Conservation (phyloP, 2,888 invertebrate genomes). For the Eristalinus aeneus region DNA sequence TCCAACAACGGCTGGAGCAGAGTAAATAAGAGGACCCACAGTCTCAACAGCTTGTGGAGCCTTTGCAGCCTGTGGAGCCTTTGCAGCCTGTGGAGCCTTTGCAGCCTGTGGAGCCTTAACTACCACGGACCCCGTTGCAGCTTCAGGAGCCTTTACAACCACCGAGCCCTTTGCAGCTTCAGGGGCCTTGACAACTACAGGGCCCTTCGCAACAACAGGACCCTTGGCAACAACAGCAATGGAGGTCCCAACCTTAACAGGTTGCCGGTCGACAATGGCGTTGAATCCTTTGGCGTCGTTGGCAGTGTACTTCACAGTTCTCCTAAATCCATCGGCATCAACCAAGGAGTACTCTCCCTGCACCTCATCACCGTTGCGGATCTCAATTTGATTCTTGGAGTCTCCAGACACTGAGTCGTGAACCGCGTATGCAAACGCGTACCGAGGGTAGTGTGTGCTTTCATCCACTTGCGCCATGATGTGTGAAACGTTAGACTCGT, state of each 20-base stretch:
- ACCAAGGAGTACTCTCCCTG: constrained; percentile 80
- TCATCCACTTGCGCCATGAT: constrained; percentile 18
- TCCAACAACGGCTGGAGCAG: neutral
- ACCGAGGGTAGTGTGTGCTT: constrained; percentile 47
- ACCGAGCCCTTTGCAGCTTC: too few relatives aligned
- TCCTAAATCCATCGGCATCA: constrained; percentile 80
- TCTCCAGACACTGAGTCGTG: constrained; percentile 80
- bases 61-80: too few relatives aligned
- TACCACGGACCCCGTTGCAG: too few relatives aligned
- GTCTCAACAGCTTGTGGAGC: neutral
- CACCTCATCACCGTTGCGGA: constrained; percentile 79
- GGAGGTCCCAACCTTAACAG: constrained; percentile 36
- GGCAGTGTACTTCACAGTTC: constrained; percentile 80
- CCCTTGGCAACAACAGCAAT: neutral
- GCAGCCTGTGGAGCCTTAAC: too few relatives aligned
- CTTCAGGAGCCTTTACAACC: too few relatives aligned
- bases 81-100: too few relatives aligned
- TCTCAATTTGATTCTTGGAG: constrained; percentile 79
- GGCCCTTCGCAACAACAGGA: neutral
- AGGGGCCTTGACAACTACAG: constrained; percentile 26
- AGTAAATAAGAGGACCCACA: constrained; percentile 49
- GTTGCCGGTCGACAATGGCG: constrained; percentile 80
- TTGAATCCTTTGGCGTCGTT: constrained; percentile 81
- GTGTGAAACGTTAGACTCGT: constrained; percentile 6
- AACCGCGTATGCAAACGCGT: constrained; percentile 77